Conservation (phyloP, 2,797 vertebrate genomes). For the Leptodactylus fallax region DNA sequence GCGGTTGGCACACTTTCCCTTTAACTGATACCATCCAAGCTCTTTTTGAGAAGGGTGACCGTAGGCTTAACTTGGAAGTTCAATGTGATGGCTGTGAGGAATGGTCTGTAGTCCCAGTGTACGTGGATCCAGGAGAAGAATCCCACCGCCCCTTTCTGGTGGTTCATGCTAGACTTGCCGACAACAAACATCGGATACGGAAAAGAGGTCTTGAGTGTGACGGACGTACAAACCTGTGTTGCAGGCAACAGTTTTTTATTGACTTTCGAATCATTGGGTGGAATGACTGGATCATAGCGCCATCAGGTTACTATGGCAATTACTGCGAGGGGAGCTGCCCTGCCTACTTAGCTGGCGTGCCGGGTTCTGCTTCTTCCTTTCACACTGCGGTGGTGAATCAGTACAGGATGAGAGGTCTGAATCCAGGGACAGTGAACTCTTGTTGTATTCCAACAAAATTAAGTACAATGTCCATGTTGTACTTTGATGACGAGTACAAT, state of each 20-base stretch:
- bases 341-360: constrained; percentile 95
- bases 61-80: constrained; percentile 92
- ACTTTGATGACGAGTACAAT: constrained; percentile 98
- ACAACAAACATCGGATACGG: constrained; percentile 93
- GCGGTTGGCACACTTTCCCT: constrained; percentile 97
- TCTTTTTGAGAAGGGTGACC: constrained; percentile 85
- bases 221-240: constrained; percentile 92
- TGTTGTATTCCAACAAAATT: constrained; percentile 99
- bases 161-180: constrained; percentile 87
- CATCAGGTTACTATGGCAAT: constrained; percentile 97
- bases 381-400: constrained; percentile 98
- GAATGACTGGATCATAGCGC: constrained; percentile 99
- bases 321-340: constrained; percentile 98
- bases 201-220: constrained; percentile 97
- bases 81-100: constrained; percentile 91
- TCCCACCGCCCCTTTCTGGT: constrained; percentile 96
- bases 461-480: constrained; percentile 99
- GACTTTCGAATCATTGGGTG: constrained; percentile 98
- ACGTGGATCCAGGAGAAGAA: constrained; percentile 88
- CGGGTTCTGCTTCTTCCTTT: constrained; percentile 95
- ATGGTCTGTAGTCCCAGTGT: constrained; percentile 84
- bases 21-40: constrained; percentile 89
- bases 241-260: constrained; percentile 98
- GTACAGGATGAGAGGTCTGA: constrained; percentile 97
- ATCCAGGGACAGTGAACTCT: constrained; percentile 94